Evolutionary conservation across 2,888 invertebrate genomes (phyloP), one percentile per base, ranked within the genome.

Genomic region (Ectobius pallidus): DNA sequence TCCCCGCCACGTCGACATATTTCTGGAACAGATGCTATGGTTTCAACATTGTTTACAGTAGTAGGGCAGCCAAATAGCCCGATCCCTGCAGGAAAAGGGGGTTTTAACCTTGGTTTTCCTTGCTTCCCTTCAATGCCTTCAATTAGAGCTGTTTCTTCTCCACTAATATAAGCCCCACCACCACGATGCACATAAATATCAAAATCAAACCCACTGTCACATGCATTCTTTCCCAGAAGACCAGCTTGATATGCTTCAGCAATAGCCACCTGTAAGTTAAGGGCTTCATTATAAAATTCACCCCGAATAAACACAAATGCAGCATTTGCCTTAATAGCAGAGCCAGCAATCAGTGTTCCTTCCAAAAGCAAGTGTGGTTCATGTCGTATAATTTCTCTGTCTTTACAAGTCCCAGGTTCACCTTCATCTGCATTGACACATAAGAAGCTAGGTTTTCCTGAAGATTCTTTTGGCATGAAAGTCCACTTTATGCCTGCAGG

Each of bases 401-500:
- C 89, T 78, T 89, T 89, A 79, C 89, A 88, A 0, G 89, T 90
- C 6, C 89, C 89, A 22, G 89, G 89, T 78, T 89, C 89, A 25
- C 89, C 88, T 80, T 89, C 89, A 77, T 89, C 89, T 69, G 88
- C 89, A 81, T 90, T 90, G 4, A 90, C 87, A 18, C 89, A 88
- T 74, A 89, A 81, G 79, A 89, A 89, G 76, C 87, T 87, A 4
- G 88, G 88, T 78, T 79, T 77, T 74, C 86, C 85, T 80, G 86
- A 86, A 69, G 81, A 81, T 3, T 89, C 88, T 77, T 88, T 88
- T 78, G 87, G 87, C 89, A 89, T 89, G 80, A 89, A 89, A 75
- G 88, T 86, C 89, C 89, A 89, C 79, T 89, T 89, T 85, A 89
- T 85, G 39, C 89, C 89, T 14, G 88, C 85, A 9, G 89, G 89